Evolutionary conservation across 1,140 invertebrate genomes (phyloP).

Genomic region (Lanistes nyassanus): DNA sequence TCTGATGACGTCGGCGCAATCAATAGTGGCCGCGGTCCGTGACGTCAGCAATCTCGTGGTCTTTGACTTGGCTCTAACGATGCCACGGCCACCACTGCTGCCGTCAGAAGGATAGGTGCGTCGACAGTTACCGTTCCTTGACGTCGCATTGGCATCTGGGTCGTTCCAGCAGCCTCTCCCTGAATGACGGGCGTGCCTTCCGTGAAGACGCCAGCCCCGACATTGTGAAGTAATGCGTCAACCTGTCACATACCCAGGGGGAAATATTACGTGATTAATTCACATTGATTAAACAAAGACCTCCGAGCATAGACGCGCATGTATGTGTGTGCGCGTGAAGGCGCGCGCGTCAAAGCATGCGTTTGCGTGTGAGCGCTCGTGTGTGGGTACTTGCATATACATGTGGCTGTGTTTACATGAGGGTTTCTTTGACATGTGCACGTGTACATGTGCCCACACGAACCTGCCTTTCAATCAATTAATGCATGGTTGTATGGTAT

Average conservation of each 20-base stretch:
- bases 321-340: not conserved
- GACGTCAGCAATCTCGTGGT: no score
- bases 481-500: no score
- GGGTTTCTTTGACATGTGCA: not conserved
- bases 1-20: no score
- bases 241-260: not conserved
- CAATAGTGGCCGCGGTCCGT: no score
- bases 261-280: not conserved
- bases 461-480: no score
- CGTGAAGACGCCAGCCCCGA: not conserved
- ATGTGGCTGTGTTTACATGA: slow-evolving; percentile 7
- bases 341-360: not conserved
- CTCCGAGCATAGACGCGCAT: not conserved
- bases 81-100: no score
- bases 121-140: no score
- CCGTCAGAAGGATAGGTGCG: no score
- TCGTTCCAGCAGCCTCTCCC: not conserved
- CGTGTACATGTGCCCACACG: no score
- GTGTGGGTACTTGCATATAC: slow-evolving; percentile 3
- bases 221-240: not conserved
- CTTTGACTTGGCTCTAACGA: no score
- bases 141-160: not conserved
- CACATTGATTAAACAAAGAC: not conserved
- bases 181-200: not conserved
- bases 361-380: slow-evolving; percentile 7